These are phyloP conservation scores for Solenopsis fugax DNA, from an alignment of 1,140 invertebrate species.

Conservation along the genomic window DNA sequence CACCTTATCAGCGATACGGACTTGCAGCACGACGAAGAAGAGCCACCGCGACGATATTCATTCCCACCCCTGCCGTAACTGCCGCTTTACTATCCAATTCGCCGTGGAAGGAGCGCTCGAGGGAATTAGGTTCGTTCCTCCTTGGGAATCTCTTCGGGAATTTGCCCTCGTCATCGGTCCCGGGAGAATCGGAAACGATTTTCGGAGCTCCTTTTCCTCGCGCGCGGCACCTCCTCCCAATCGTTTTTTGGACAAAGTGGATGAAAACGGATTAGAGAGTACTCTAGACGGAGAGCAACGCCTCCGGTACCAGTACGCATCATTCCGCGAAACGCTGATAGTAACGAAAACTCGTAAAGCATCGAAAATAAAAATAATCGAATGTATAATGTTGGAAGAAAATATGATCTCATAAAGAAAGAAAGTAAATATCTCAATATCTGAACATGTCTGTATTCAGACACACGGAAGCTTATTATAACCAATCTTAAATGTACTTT, in stretches of 20 bases:
- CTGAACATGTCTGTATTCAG: too few relatives aligned
- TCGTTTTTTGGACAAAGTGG: slow-evolving; percentile 54
- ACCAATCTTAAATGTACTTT: too few relatives aligned
- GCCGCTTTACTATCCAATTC: slow-evolving; percentile 78
- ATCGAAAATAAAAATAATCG: not conserved
- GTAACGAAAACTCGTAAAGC: slow-evolving; percentile 12
- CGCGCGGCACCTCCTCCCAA: not conserved
- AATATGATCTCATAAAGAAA: not conserved
- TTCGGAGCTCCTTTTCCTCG: slow-evolving; percentile 38
- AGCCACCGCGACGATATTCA: slow-evolving; percentile 69
- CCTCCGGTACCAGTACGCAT: not conserved
- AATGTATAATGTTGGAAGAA: not conserved
- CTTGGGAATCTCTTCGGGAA: slow-evolving; percentile 73
- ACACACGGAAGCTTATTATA: too few relatives aligned
- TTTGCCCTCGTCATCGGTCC: slow-evolving; percentile 77
- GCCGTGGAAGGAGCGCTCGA: slow-evolving; percentile 57
- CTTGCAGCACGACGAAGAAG: slow-evolving; percentile 18
- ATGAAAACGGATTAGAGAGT: slow-evolving; percentile 58
- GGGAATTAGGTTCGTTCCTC: slow-evolving; percentile 74
- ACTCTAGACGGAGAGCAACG: not conserved
- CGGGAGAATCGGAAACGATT: slow-evolving; percentile 72
- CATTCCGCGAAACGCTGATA: not conserved
- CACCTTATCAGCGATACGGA: slow-evolving; percentile 64
- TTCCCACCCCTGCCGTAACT: slow-evolving; percentile 73
- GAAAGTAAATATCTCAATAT: too few relatives aligned